Evolutionary conservation across 2,888 invertebrate genomes (phyloP).

Genomic region (Heteromyza rotundicornis): DNA sequence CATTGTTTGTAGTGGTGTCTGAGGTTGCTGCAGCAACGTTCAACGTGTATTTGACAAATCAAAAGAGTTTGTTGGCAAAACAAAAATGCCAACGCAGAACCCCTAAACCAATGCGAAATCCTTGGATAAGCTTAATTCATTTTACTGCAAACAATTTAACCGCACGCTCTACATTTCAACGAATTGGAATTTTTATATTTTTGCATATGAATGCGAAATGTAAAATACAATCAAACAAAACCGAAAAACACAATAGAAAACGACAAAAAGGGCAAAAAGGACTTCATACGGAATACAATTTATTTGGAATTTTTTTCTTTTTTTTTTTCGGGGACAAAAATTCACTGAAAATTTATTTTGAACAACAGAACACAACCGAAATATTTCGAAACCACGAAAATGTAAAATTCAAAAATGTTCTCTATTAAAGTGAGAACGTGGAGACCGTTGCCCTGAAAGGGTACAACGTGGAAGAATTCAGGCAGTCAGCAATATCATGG

Average conservation of each 20-base stretch:
- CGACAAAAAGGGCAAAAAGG: not conserved
- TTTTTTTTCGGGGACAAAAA: not conserved
- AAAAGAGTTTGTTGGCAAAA: too few species aligned
- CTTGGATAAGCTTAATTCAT: too few species aligned
- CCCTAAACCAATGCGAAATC: too few species aligned
- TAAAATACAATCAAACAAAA: too few species aligned
- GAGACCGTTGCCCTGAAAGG: too few species aligned
- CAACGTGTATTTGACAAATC: too few species aligned
- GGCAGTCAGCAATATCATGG: not conserved
- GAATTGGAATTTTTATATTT: conserved; percentile 2
- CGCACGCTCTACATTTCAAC: not conserved
- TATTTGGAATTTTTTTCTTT: not conserved
- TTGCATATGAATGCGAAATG: not conserved
- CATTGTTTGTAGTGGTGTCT: too few species aligned
- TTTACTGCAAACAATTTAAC: not conserved
- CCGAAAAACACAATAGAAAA: too few species aligned
- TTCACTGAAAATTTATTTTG: not conserved
- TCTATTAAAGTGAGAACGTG: too few species aligned
- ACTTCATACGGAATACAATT: too few species aligned
- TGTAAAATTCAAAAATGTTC: not conserved
- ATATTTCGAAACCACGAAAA: not conserved
- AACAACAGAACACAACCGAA: not conserved
- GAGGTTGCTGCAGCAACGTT: too few species aligned
- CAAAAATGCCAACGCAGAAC: too few species aligned
- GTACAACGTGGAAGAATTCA: not conserved